Percentiles rank a stretch among this genome's conserved stretches.
Conservation (phyloP, 2,113 vertebrate species). For the Aldabrachelys gigantea region DNA sequence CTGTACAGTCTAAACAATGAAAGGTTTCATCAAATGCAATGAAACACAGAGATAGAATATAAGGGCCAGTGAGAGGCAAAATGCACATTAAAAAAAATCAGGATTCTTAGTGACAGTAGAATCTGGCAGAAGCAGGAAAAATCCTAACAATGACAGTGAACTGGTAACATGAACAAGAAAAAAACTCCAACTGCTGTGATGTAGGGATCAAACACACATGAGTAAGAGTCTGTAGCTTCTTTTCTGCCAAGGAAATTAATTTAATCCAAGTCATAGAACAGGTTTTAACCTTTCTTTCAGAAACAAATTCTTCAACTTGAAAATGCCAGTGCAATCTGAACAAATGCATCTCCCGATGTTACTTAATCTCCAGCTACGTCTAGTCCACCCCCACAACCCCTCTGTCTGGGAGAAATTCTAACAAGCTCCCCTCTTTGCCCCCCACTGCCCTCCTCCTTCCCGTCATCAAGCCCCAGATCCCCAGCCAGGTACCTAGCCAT, state of each 20-base stretch:
- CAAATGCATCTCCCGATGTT: conserved; percentile 74
- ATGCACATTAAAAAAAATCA: neutral
- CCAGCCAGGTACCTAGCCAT: conserved; percentile 28
- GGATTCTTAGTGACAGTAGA: conserved; percentile 13
- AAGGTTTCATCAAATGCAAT: neutral
- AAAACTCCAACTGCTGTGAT: conserved; percentile 61
- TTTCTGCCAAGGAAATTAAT: conserved; percentile 69
- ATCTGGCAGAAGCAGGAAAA: conserved; percentile 29
- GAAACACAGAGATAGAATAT: neutral
- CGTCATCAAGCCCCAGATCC: neutral
- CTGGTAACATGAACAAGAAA: neutral
- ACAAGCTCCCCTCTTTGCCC: neutral
- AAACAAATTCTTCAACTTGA: conserved; percentile 68
- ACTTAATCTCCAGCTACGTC: conserved; percentile 63
- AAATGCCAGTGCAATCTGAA: conserved; percentile 72
- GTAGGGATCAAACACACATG: conserved; percentile 39
- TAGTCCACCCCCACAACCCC: conserved; percentile 51
- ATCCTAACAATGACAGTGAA: conserved; percentile 19
- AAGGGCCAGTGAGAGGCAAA: neutral
- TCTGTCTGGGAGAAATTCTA: conserved; percentile 44
- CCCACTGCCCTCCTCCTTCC: conserved; percentile 54
- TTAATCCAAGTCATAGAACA: conserved; percentile 66
- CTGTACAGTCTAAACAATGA: neutral
- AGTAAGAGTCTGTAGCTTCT: conserved; percentile 23
- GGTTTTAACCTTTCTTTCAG: conserved; percentile 75